Evolutionary conservation across 2,888 invertebrate genomes (phyloP), one percentile per base, ranked within the genome.

Genomic region (Uropetala carovei): DNA sequence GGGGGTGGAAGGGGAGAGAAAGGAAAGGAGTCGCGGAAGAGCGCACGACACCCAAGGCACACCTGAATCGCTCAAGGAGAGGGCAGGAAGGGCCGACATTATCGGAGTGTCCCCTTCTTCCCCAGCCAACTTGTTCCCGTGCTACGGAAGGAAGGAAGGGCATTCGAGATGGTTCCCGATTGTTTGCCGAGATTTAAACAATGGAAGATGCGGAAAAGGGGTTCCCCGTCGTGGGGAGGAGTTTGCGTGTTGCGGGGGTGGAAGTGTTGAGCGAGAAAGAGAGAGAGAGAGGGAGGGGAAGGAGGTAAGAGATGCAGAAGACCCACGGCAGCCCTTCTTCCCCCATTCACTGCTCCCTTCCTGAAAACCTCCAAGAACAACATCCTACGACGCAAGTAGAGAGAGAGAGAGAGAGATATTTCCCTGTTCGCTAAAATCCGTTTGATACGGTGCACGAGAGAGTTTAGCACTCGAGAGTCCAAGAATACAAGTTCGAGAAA

Each of bases 401-500:
- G n/a, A n/a, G n/a, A n/a, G n/a, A n/a, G n/a, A n/a, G n/a, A n/a
- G n/a, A 4, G 56, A 43, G 89, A 58, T 10, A 89, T 43, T 56
- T 27, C 43, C 18, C 59, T 43, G 56, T 89, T 64, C 43, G 89
- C 89, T 13, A 59, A 60, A 60, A 86, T 59, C 60, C 86, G 64
- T 89, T 89, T 89, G 89, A 89, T 89, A 68, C 89, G 27, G 64
- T 64, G 89, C 89, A 59, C 89, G 30, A 43, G 89, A n/a, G 89
- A 89, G 43, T 89, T 68, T 64, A 68, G 43, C 43, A 27, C 43
- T 43, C 43, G 43, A 22, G 60, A 60, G 64, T 68, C 89, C 68
- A 64, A 89, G 89, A 56, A 68, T 68, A 64, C 89, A 89, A 89
- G 89, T 89, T 92, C 56, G 92, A 83, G 64, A 58, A 92, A 82